These are phyloP conservation scores for Pipistrellus kuhlii DNA, from an alignment of 2,797 vertebrate genomes.

Conservation along the genomic window DNA sequence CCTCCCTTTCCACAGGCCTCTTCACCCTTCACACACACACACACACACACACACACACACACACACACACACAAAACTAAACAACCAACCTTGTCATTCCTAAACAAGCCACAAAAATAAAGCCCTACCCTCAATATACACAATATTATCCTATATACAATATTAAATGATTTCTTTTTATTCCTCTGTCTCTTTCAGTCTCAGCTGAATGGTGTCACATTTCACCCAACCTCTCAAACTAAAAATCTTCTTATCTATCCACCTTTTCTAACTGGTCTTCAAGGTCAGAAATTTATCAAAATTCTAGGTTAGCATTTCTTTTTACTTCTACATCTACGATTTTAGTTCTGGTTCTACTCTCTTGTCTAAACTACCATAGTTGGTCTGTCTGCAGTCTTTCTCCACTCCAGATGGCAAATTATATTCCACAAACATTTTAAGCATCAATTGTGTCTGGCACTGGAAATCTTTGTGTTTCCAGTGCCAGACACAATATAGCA, in stretches of 20 bases:
- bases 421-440: slow-evolving; percentile 5
- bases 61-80: not conserved
- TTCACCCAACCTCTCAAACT: not conserved
- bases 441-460: not conserved
- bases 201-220: slow-evolving; percentile 47
- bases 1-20: not conserved
- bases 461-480: not conserved
- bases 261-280: slow-evolving; percentile 8
- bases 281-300: slow-evolving; percentile 4
- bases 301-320: slow-evolving; percentile 6
- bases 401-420: not conserved
- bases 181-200: not conserved
- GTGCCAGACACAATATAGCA: not conserved
- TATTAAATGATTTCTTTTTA: slow-evolving; percentile 8
- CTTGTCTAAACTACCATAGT: not conserved
- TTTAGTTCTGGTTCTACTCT: slow-evolving; percentile 25
- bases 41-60: not conserved
- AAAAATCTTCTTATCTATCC: not conserved
- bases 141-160: not conserved
- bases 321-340: not conserved
- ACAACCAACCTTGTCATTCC: not conserved
- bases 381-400: not conserved
- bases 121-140: not conserved
- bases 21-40: slow-evolving; percentile 4
- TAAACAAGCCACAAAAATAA: slow-evolving; percentile 2